A percentile compares a stretch with the other conserved stretches of the same genome.
Evolutionary conservation across 1,140 invertebrate species (phyloP).

Genomic region (Lepidurus arcticus): DNA sequence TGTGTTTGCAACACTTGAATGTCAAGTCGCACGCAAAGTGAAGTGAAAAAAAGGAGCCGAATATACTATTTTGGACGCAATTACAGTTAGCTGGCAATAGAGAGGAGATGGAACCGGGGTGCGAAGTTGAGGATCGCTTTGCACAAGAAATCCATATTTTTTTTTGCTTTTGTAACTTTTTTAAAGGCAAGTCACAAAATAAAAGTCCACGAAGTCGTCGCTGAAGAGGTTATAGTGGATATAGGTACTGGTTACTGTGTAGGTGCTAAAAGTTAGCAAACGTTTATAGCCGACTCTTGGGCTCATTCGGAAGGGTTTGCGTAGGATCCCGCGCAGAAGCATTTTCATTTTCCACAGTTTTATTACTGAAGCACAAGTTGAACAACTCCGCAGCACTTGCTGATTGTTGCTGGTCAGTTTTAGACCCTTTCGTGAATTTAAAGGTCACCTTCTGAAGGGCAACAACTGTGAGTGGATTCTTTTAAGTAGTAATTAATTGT

Average conservation of each 20-base stretch:
- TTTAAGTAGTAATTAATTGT: no score
- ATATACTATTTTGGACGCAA: slow-evolving; percentile 6
- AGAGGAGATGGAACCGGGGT: not conserved
- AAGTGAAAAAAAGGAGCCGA: not conserved
- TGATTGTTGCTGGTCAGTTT: slow-evolving; percentile 8
- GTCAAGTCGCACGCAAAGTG: not conserved
- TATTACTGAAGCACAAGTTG: not conserved
- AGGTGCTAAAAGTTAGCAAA: slow-evolving; percentile 9
- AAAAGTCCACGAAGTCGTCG: not conserved
- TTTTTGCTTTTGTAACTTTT: not conserved
- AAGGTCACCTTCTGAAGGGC: not conserved
- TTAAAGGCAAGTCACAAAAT: not conserved
- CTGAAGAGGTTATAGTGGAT: not conserved
- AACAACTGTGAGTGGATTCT: not conserved
- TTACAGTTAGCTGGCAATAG: not conserved
- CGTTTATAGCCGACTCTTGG: not conserved
- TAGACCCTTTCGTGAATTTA: not conserved
- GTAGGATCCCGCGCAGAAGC: slow-evolving; percentile 7
- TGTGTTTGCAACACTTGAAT: not conserved
- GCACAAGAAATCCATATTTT: not conserved
- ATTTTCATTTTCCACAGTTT: not conserved
- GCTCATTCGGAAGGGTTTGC: not conserved
- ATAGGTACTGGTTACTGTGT: not conserved
- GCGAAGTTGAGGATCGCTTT: not conserved
- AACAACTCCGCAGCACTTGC: not conserved